Percentiles rank a stretch among this genome's conserved stretches.
Conservation (phyloP, 1,140 invertebrate species). For the Spodoptera litura region DNA sequence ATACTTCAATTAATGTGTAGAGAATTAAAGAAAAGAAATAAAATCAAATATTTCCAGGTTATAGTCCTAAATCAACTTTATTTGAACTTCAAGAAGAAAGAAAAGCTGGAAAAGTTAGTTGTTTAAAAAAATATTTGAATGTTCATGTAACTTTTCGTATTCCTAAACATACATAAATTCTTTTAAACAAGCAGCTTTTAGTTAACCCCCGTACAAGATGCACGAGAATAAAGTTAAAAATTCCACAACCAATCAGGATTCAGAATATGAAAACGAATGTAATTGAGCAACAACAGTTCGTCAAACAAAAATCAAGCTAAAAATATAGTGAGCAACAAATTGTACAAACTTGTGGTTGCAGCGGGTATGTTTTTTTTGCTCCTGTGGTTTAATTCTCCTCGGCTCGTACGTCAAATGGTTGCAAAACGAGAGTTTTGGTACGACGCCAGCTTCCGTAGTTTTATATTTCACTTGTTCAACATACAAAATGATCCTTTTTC, state of each 20-base stretch:
- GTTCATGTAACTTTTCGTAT: too few species aligned
- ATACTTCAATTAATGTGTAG: too few species aligned
- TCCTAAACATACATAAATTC: too few species aligned
- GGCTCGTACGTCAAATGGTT: slow-evolving; percentile 56
- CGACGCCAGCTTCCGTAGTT: slow-evolving; percentile 56
- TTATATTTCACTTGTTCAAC: slow-evolving; percentile 59
- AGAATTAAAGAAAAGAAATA: too few species aligned
- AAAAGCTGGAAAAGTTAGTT: too few species aligned
- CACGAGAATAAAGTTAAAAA: not conserved
- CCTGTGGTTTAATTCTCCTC: slow-evolving; percentile 49
- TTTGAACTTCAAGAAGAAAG: too few species aligned
- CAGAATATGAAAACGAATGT: not conserved
- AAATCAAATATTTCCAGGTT: too few species aligned
- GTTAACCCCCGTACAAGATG: not conserved
- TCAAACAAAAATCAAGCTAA: slow-evolving; percentile 24
- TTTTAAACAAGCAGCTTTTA: too few species aligned
- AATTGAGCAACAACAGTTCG: slow-evolving; percentile 17
- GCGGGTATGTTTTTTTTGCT: slow-evolving; percentile 20
- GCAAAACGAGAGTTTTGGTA: slow-evolving; percentile 59
- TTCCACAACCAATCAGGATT: too few species aligned
- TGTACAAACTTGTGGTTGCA: slow-evolving; percentile 46
- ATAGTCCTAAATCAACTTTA: too few species aligned
- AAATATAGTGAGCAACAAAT: slow-evolving; percentile 34
- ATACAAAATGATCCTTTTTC: slow-evolving; percentile 50
- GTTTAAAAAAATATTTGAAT: too few species aligned